These are phyloP conservation scores for Erebia epiphron DNA, from an alignment of 2,888 invertebrate genomes.

Conservation along the genomic window DNA sequence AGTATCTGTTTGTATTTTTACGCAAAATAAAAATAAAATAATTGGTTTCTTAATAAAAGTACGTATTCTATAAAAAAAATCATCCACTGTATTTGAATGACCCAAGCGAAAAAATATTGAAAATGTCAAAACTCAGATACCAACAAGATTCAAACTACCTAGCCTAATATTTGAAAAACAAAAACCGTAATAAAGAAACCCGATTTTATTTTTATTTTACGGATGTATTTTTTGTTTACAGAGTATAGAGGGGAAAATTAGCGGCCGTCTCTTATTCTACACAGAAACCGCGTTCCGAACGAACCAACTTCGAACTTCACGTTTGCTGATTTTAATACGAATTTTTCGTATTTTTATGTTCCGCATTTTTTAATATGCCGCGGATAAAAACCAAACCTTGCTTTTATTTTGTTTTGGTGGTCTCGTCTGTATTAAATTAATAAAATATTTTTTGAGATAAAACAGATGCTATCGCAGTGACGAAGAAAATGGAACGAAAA, in stretches of 20 bases:
- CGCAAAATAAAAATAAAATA: too few species aligned
- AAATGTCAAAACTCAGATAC: too few species aligned
- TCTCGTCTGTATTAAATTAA: background rate
- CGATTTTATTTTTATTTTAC: background rate
- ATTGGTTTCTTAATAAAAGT: too few species aligned
- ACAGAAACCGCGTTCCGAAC: conserved; percentile 53
- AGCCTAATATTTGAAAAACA: too few species aligned
- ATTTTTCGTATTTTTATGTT: conserved; percentile 40
- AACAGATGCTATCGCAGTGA: too few species aligned
- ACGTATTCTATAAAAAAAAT: too few species aligned
- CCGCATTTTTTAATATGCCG: conserved; percentile 31
- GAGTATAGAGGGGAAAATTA: background rate
- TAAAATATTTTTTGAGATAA: background rate
- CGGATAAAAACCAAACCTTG: conserved; percentile 7
- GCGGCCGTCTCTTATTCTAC: conserved; percentile 34
- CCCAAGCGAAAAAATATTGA: too few species aligned
- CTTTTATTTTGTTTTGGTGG: background rate
- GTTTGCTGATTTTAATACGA: conserved; percentile 49
- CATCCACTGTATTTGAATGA: too few species aligned
- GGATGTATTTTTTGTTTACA: background rate
- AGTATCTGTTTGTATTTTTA: too few species aligned
- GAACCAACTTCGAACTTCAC: conserved; percentile 53
- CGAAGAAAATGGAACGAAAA: background rate
- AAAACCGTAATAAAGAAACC: too few species aligned
- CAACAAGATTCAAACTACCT: too few species aligned